Evolutionary conservation across 2,113 vertebrate genomes (phyloP).

Genomic region (Corapipo altera): DNA sequence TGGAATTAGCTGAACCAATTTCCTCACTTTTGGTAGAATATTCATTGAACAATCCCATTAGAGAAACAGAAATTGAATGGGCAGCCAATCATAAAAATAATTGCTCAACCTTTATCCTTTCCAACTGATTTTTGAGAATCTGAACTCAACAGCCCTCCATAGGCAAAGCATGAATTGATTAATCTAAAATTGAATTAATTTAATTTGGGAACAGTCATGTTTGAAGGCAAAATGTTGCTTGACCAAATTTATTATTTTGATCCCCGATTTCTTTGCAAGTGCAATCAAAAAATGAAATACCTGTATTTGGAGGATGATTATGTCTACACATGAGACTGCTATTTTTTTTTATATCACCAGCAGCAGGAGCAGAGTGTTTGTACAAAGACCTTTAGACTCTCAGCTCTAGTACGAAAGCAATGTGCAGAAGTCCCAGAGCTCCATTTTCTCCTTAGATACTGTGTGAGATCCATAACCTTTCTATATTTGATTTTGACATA

Average conservation of each 20-base stretch:
- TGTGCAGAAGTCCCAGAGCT: background rate
- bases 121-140: conserved; percentile 41
- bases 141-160: conserved; percentile 28
- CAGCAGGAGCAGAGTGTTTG: background rate
- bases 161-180: conserved; percentile 30
- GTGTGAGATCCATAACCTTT: background rate
- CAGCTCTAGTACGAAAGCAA: background rate
- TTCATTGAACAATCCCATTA: conserved; percentile 44
- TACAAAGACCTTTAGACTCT: background rate
- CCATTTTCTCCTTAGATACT: background rate
- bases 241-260: conserved; percentile 35
- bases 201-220: conserved; percentile 34
- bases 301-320: background rate
- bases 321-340: background rate
- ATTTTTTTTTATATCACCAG: background rate
- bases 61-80: conserved; percentile 55
- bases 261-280: background rate
- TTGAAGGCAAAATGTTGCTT: conserved; percentile 23
- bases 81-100: conserved; percentile 57
- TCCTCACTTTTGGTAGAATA: background rate
- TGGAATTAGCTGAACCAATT: conserved; percentile 42
- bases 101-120: conserved; percentile 42
- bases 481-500: background rate
- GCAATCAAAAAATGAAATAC: background rate
- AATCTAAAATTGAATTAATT: conserved; percentile 17